A percentile compares a stretch with the other conserved stretches of the same genome.
These are phyloP conservation scores for Manis crassicaudata DNA, from an alignment of 2,797 vertebrate species.

Conservation along the genomic window DNA sequence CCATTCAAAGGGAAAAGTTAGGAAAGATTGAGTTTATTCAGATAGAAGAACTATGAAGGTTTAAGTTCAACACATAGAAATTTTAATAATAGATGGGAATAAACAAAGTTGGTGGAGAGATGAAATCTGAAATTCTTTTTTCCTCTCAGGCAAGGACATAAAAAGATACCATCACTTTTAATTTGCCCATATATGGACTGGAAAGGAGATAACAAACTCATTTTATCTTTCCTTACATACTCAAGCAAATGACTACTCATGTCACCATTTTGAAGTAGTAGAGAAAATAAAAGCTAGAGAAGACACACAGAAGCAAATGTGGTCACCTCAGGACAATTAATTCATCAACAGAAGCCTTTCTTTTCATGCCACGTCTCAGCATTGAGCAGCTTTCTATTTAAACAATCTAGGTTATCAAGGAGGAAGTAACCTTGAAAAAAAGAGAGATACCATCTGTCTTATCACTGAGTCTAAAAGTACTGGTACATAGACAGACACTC, in stretches of 20 bases:
- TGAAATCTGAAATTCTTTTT: background rate
- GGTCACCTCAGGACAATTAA: background rate
- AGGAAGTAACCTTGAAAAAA: background rate
- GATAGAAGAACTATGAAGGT: background rate
- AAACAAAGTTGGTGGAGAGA: background rate
- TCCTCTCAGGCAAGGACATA: background rate
- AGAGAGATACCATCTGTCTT: background rate
- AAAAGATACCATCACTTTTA: conserved; percentile 25
- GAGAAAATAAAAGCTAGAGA: conserved; percentile 23
- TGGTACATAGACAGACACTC: background rate
- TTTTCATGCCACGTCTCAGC: background rate
- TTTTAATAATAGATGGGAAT: background rate
- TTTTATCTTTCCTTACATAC: conserved; percentile 48
- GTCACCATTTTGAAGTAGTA: background rate
- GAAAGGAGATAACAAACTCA: background rate
- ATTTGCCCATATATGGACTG: background rate
- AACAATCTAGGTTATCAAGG: background rate
- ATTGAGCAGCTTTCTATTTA: background rate
- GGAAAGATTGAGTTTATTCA: background rate
- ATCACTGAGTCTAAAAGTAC: background rate
- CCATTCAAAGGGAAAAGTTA: conserved; percentile 36
- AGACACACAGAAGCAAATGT: background rate
- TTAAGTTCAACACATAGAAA: conserved; percentile 15
- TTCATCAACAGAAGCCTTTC: background rate
- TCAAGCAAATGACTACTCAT: background rate